Conservation (phyloP, 2,113 vertebrate genomes). For the Brachypteracias leptosomus region DNA sequence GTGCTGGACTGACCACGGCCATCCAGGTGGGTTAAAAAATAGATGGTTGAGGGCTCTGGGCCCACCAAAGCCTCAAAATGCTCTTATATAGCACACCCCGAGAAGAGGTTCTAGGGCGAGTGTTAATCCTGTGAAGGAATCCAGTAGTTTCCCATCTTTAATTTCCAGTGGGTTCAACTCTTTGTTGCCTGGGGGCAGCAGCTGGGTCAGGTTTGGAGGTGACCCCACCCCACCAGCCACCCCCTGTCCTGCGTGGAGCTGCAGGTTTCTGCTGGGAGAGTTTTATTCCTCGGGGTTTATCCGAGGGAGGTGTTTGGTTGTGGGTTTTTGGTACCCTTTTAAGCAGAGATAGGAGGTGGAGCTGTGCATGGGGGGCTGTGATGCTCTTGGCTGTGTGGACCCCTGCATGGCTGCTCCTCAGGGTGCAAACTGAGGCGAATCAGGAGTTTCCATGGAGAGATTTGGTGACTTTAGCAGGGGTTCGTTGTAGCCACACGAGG, state of each 20-base stretch:
- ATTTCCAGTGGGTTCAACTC: not conserved
- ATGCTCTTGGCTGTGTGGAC: not conserved
- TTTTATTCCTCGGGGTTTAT: not conserved
- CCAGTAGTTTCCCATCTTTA: not conserved
- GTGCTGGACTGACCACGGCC: not conserved
- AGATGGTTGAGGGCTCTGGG: not conserved
- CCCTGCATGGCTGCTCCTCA: not conserved
- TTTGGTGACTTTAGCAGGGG: not conserved
- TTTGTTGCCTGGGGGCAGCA: not conserved
- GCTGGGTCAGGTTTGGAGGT: not conserved
- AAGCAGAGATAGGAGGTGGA: not conserved
- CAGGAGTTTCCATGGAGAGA: not conserved
- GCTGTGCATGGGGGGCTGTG: not conserved
- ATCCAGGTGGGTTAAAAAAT: not conserved
- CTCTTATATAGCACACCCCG: not conserved
- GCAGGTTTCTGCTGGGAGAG: not conserved
- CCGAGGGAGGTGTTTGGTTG: not conserved
- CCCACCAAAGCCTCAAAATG: not conserved
- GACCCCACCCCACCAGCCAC: not conserved
- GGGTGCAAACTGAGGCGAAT: not conserved
- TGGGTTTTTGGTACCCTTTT: not conserved
- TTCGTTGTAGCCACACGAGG: conserved; percentile 39
- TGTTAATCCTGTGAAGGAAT: not conserved
- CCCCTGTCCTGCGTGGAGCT: not conserved
- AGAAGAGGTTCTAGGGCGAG: not conserved